Evolutionary conservation across 2,113 vertebrate species (phyloP).

Genomic region (Campylomormyrus tamandua): DNA sequence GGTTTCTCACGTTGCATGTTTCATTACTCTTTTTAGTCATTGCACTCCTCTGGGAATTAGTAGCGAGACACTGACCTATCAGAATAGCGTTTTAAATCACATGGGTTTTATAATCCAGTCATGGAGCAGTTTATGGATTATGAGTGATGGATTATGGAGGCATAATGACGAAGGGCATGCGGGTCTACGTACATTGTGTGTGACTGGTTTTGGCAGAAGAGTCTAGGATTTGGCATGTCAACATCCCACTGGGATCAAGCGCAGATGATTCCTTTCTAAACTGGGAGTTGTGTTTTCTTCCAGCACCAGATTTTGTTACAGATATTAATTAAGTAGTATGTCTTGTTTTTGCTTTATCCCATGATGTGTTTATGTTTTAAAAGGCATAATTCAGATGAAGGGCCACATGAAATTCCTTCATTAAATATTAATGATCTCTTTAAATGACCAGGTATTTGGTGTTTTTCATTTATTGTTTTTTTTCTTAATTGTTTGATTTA

Average conservation of each 20-base stretch:
- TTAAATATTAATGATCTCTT: neutral
- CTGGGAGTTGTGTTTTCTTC: neutral
- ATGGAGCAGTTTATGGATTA: neutral
- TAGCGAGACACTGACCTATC: neutral
- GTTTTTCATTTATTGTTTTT: neutral
- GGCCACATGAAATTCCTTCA: neutral
- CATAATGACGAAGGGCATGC: neutral
- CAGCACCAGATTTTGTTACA: conserved; percentile 1
- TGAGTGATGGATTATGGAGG: neutral
- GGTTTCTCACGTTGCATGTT: neutral
- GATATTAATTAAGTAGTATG: conserved; percentile 14
- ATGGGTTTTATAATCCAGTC: neutral
- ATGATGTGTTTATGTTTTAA: neutral
- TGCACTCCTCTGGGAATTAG: neutral
- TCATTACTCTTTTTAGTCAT: neutral
- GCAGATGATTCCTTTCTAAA: neutral
- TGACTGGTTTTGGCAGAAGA: neutral
- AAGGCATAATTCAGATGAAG: neutral
- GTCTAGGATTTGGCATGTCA: neutral
- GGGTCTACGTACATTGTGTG: too few relatives aligned
- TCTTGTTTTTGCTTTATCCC: neutral
- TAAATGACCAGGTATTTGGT: neutral
- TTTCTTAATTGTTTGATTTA: neutral
- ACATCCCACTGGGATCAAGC: neutral
- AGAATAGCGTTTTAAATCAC: neutral